Evolutionary conservation across 1,140 invertebrate genomes (phyloP).

Genomic region (Prorops nasuta): DNA sequence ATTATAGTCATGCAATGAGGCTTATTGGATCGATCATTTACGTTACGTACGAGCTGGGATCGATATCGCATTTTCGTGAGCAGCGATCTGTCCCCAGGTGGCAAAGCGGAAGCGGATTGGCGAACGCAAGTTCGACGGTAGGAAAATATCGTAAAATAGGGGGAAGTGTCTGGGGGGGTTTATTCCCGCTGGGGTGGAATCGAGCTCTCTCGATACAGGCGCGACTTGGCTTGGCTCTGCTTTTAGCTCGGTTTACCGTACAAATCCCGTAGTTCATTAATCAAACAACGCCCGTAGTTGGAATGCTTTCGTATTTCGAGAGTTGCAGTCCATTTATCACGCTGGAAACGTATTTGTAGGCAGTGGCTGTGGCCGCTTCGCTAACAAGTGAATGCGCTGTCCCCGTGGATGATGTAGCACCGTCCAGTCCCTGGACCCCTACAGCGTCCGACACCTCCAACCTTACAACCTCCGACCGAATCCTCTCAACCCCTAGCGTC

Average conservation of each 20-base stretch:
- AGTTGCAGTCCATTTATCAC: slow-evolving; percentile 54
- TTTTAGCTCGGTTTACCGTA: slow-evolving; percentile 27
- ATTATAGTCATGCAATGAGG: too few species aligned
- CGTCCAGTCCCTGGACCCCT: slow-evolving; percentile 47
- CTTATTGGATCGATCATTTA: too few species aligned
- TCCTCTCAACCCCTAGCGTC: slow-evolving; percentile 20
- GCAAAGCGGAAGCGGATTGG: too few species aligned
- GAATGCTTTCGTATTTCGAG: slow-evolving; percentile 54
- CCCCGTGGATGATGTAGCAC: slow-evolving; percentile 54
- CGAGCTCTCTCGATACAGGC: too few species aligned
- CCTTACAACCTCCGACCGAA: slow-evolving; percentile 43
- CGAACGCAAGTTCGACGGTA: too few species aligned
- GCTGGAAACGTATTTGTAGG: slow-evolving; percentile 51
- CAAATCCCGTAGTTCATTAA: slow-evolving; percentile 53
- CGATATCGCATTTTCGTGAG: too few species aligned
- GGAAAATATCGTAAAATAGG: too few species aligned
- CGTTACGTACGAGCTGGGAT: too few species aligned
- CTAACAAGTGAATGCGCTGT: slow-evolving; percentile 56
- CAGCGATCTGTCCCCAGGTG: too few species aligned
- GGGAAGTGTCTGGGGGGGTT: too few species aligned
- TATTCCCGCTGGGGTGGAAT: too few species aligned
- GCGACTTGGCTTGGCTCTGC: too few species aligned
- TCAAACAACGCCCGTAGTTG: slow-evolving; percentile 51
- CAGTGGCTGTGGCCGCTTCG: slow-evolving; percentile 48
- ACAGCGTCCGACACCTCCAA: slow-evolving; percentile 51